phyloP scores from a whole-genome alignment of 2,113 vertebrate genomes.

The Apodemus sylvaticus region DNA sequence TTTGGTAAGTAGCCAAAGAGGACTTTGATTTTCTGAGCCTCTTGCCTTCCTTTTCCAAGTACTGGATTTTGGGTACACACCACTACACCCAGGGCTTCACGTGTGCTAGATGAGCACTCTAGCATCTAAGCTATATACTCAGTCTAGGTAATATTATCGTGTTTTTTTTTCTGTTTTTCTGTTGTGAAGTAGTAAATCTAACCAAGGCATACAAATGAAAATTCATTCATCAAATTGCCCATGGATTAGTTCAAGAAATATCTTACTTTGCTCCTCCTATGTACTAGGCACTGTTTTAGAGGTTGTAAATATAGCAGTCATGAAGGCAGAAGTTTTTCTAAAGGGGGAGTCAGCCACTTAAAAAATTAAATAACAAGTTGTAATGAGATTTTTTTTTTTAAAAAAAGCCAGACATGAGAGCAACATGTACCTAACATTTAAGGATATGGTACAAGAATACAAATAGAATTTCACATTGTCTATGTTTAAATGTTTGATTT shows the following conservation, averaged over 20 bases:
- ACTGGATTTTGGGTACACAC: neutral
- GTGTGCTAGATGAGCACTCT: neutral
- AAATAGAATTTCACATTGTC: neutral
- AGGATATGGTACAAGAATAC: neutral
- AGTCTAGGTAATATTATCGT: neutral
- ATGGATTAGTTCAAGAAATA: constrained; percentile 48
- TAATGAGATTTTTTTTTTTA: constrained; percentile 25
- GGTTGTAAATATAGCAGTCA: neutral
- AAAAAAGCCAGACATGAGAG: neutral
- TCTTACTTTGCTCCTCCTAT: neutral
- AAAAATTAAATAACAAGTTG: constrained; percentile 1
- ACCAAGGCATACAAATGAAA: constrained; percentile 28
- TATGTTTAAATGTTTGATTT: neutral
- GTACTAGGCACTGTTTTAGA: neutral
- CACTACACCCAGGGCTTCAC: neutral
- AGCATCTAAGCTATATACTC: neutral
- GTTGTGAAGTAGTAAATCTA: constrained; percentile 37
- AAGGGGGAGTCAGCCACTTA: neutral
- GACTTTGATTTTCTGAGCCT: neutral
- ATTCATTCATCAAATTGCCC: constrained; percentile 37
- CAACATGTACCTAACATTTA: neutral
- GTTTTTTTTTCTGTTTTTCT: neutral
- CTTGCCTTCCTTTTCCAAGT: neutral
- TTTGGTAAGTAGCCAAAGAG: neutral
- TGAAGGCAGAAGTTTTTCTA: neutral